Base-by-base conservation (phyloP, 2,888 invertebrate species). In the Melieria crassipennis region DNA sequence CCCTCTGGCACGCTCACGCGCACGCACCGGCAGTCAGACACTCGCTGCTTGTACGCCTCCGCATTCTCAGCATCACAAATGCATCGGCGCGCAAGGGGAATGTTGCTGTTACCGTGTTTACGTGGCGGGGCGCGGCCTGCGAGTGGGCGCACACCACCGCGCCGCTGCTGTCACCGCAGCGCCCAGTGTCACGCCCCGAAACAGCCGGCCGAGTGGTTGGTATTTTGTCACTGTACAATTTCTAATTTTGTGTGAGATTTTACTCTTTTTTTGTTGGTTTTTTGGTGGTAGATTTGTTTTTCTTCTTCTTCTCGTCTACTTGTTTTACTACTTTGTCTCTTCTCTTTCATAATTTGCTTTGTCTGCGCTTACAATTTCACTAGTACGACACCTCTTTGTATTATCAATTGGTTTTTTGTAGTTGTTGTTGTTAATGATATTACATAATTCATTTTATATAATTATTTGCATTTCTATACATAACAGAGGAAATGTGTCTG, bases 51-150 rank as follows among this genome's bases (percentile, higher is more conserved):
- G 78, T 75, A 76, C 77, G 73, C 83, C 83, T 82, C 83, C 82
- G 79, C 82, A 78, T 79, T 82, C 80, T 84, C 84, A 84, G 84
- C 84, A 84, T 84, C 84, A 81, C 74, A 81, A 83, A 80, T 76
- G 79, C 80, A 81, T 82, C 80, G 77, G 83, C 74, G 75, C 46
- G 65, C 79, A 81, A 83, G 78, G 84, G 81, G 9, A 61, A 57
- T 42, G 16, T 52, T 47, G 43, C 50, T n/a, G 9, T 10, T 45
- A 7, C 11, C n/a, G n/a, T 4, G 42, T 55, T 46, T 13, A 10
- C 47, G 47, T 60, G 65, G 42, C n/a, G 11, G 30, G 4, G 42
- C 4, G 57, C 42, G 47, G 10, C 9, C 46, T 16, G 65, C 66
- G 58, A 7, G 11, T 16, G 43, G 30, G 30, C 30, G 3, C 30